Evolutionary conservation across 2,113 vertebrate genomes (phyloP).

Genomic region (Cariama cristata): DNA sequence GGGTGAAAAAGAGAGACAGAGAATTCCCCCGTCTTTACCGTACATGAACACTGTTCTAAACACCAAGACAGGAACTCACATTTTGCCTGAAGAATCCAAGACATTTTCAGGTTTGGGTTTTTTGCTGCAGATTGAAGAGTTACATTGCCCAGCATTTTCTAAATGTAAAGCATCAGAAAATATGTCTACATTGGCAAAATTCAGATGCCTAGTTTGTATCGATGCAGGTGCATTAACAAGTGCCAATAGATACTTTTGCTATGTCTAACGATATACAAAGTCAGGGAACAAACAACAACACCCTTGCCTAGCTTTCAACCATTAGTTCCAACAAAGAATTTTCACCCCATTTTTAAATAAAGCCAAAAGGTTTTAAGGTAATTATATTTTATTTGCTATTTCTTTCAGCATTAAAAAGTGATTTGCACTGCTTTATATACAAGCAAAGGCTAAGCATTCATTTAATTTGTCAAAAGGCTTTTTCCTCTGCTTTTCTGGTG

Average conservation of each 20-base stretch:
- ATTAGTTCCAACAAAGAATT: background rate
- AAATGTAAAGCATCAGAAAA: background rate
- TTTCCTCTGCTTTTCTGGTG: background rate
- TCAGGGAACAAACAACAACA: background rate
- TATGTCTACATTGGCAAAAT: background rate
- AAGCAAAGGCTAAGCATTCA: background rate
- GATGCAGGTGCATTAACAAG: background rate
- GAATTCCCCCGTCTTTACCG: background rate
- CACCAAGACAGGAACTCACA: background rate
- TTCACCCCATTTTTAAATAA: background rate
- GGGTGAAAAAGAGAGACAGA: background rate
- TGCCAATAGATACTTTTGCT: background rate
- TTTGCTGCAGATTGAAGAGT: background rate
- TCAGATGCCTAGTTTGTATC: background rate
- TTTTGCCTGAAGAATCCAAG: conserved; percentile 1
- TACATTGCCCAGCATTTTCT: background rate
- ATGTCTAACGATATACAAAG: background rate
- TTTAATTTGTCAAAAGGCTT: background rate
- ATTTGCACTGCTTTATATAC: background rate
- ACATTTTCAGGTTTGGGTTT: background rate
- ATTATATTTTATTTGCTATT: background rate
- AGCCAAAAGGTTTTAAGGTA: background rate
- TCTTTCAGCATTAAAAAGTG: background rate
- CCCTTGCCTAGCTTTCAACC: background rate
- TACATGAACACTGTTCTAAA: background rate